Base-by-base conservation (phyloP, 2,888 invertebrate species). In the Carcina quercana region DNA sequence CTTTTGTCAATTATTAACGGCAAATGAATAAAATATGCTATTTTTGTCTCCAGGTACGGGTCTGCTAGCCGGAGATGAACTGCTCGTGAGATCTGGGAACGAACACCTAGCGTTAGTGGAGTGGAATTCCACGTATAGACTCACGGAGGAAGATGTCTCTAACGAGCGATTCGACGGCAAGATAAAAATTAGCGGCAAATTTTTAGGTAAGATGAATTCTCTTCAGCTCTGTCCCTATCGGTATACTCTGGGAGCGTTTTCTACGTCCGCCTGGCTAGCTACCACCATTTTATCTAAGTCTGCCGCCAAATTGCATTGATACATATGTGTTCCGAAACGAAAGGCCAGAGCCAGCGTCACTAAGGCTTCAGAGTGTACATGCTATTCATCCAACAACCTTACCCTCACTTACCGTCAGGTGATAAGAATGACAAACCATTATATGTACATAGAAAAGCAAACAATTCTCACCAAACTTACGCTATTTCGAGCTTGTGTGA, bases 201-300 rank as follows among this genome's bases (percentile, higher is more conserved):
- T 87, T 43, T 54, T 88, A 22, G 88, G 88, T 66, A 60, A 69
- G 57, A n/a, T n/a, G n/a, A n/a, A n/a, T n/a, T n/a, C n/a, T 17
- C 17, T 17, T 17, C 17, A 17, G 5, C 17, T 17, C 7, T 7
- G 7, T 17, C 17, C 7, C 7, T 7, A 17, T 5, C 17, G 17
- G 5, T 17, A 7, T 5, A 7, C 5, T 5, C 17, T 5, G n/a
- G n/a, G n/a, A n/a, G n/a, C n/a, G n/a, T n/a, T n/a, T n/a, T n/a
- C n/a, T n/a, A n/a, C n/a, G n/a, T n/a, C n/a, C n/a, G n/a, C n/a
- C n/a, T n/a, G n/a, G n/a, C n/a, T n/a, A n/a, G n/a, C n/a, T n/a
- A n/a, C n/a, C n/a, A n/a, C n/a, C n/a, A n/a, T n/a, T n/a, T n/a
- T n/a, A n/a, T n/a, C n/a, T n/a, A n/a, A n/a, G n/a, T n/a, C n/a